Evolutionary conservation across 2,113 vertebrate genomes (phyloP).

Genomic region (Myanophis thanlyinensis): DNA sequence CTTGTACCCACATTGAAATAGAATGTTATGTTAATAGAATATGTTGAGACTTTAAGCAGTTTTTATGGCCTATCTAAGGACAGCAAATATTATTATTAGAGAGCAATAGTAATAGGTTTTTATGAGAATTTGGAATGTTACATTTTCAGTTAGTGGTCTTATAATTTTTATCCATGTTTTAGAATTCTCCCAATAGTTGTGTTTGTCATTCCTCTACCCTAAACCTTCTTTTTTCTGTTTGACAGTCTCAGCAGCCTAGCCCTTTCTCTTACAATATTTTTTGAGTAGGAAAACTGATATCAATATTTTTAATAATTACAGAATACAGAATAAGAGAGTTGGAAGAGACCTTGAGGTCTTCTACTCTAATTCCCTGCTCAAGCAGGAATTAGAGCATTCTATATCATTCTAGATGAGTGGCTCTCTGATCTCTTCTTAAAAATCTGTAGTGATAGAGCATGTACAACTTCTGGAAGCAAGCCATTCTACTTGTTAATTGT

Average conservation of each 20-base stretch:
- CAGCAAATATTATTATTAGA: not conserved
- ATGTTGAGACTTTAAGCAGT: not conserved
- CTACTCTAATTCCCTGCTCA: too few relatives aligned
- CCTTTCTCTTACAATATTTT: not conserved
- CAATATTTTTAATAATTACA: not conserved
- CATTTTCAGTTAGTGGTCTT: not conserved
- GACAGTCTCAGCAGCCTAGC: not conserved
- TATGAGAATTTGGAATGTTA: not conserved
- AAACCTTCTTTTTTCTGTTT: not conserved
- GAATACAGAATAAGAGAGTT: not conserved
- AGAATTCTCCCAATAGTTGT: not conserved
- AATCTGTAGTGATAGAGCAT: too few relatives aligned
- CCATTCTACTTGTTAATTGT: too few relatives aligned
- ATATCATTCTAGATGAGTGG: too few relatives aligned
- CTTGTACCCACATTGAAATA: not conserved
- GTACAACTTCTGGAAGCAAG: too few relatives aligned
- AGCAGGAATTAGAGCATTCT: too few relatives aligned
- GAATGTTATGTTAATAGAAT: too few relatives aligned
- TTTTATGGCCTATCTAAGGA: not conserved
- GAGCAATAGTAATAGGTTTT: not conserved
- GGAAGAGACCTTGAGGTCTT: not conserved
- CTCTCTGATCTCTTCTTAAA: too few relatives aligned
- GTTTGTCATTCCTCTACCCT: accelerated
- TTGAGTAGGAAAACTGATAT: not conserved
- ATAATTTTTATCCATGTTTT: not conserved